Evolutionary conservation across 2,113 vertebrate species (phyloP).

Genomic region (Genyomyrus donnyi): DNA sequence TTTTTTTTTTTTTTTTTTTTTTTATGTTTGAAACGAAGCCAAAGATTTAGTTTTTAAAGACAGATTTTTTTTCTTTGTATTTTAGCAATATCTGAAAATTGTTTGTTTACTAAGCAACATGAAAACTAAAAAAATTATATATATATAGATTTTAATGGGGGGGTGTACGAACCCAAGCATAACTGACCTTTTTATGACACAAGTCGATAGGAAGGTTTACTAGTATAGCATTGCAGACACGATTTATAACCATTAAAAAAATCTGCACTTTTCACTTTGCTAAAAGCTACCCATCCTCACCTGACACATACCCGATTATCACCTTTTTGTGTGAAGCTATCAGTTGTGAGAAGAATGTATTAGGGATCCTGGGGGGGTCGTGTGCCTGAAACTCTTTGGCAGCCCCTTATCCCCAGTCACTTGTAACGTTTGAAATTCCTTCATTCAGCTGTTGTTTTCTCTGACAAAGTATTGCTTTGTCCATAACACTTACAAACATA

Average conservation of each 20-base stretch:
- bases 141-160: neutral
- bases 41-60: conserved; percentile 40
- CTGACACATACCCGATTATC: neutral
- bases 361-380: neutral
- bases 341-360: neutral
- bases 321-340: neutral
- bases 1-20: conserved; percentile 12
- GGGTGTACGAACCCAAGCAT: neutral
- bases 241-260: neutral
- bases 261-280: neutral
- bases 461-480: neutral
- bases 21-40: conserved; percentile 43
- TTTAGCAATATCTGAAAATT: conserved; percentile 11
- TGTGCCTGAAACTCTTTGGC: neutral
- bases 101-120: neutral
- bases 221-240: neutral
- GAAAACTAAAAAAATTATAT: neutral
- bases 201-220: neutral
- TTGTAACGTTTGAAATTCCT: neutral
- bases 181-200: neutral
- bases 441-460: neutral
- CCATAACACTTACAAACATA: neutral
- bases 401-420: neutral
- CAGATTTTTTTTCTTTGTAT: conserved; percentile 5
- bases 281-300: neutral